phyloP scores from a whole-genome alignment of 2,888 invertebrate species.

The Phalera bucephala region DNA sequence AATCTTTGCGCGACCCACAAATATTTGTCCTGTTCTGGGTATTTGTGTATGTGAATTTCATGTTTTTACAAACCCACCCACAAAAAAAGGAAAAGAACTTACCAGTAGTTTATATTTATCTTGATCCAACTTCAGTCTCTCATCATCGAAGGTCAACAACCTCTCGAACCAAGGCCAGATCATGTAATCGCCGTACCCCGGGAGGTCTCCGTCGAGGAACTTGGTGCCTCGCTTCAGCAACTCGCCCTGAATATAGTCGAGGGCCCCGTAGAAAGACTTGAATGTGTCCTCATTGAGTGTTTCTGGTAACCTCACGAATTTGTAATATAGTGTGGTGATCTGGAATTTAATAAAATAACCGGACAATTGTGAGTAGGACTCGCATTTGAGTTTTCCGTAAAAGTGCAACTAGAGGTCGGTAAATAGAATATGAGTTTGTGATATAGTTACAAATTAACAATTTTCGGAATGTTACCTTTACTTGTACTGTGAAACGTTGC shows the following conservation, averaged over 20 bases:
- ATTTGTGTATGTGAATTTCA: too few relatives aligned
- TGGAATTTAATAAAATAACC: slow-evolving; percentile 33
- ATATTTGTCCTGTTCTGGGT: too few relatives aligned
- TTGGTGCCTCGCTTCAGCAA: slow-evolving; percentile 81
- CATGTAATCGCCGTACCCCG: slow-evolving; percentile 92
- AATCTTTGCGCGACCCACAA: too few relatives aligned
- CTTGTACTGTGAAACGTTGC: too few relatives aligned
- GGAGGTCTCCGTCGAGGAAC: slow-evolving; percentile 85
- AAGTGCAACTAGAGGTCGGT: too few relatives aligned
- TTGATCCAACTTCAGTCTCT: slow-evolving; percentile 74
- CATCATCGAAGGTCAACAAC: slow-evolving; percentile 71
- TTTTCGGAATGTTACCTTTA: too few relatives aligned
- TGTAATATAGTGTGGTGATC: slow-evolving; percentile 48
- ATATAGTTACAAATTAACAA: too few relatives aligned
- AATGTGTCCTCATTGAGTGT: slow-evolving; percentile 46
- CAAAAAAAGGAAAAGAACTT: slow-evolving; percentile 43
- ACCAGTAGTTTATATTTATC: slow-evolving; percentile 77
- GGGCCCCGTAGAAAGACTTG: slow-evolving; percentile 52
- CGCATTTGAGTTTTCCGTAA: too few relatives aligned
- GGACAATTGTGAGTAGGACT: too few relatives aligned
- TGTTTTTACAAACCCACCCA: too few relatives aligned
- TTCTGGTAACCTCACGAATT: slow-evolving; percentile 44
- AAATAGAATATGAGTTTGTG: too few relatives aligned
- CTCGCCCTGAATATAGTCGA: slow-evolving; percentile 86
- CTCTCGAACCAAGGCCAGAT: slow-evolving; percentile 94